Evolutionary conservation across 2,113 vertebrate species (phyloP).

Genomic region (Grammomys dolichurus): DNA sequence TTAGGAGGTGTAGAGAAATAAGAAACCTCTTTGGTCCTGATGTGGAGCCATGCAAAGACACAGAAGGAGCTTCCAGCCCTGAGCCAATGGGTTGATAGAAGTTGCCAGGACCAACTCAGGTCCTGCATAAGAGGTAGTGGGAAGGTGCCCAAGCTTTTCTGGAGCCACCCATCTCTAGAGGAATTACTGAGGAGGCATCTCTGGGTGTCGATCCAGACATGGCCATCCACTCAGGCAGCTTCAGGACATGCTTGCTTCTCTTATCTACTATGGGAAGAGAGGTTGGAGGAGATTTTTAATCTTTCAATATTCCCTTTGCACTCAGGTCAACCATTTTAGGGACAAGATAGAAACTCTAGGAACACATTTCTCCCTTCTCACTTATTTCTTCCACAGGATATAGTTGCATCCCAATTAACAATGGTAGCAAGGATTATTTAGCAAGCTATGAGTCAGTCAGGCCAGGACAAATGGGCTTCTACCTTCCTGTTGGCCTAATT

Average conservation of each 20-base stretch:
- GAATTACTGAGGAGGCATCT: neutral
- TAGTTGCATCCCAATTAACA: neutral
- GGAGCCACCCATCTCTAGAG: no score
- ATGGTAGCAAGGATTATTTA: neutral
- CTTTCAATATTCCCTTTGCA: neutral
- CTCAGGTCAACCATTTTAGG: neutral
- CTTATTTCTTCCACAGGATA: neutral
- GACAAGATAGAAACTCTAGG: neutral
- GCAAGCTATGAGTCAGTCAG: no score
- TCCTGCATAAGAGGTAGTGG: neutral
- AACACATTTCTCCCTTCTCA: neutral
- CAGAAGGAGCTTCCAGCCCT: no score
- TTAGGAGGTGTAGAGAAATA: neutral
- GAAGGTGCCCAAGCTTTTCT: no score
- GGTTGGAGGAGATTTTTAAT: neutral
- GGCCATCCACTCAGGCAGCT: no score
- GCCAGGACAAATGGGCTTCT: no score
- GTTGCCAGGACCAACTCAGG: neutral
- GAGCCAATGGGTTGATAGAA: neutral
- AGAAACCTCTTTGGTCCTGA: neutral
- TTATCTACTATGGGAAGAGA: accelerated
- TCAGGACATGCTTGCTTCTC: neutral
- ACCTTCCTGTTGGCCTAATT: neutral
- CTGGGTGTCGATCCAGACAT: neutral
- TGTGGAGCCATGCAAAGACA: neutral